phyloP scores from a whole-genome alignment of 2,888 invertebrate species.

The Tethea ocularis region DNA sequence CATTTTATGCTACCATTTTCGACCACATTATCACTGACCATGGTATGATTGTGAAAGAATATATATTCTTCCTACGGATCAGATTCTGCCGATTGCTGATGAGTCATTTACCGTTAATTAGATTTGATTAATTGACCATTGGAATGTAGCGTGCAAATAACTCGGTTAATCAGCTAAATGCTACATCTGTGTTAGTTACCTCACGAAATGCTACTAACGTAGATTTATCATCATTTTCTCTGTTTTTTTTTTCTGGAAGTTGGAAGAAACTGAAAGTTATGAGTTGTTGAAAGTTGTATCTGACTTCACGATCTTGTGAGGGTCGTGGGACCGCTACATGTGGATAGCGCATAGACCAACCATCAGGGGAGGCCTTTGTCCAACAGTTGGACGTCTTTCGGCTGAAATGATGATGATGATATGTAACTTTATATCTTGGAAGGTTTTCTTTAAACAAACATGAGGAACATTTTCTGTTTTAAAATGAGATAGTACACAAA shows the following conservation, averaged over 20 bases:
- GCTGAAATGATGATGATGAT: too few species aligned
- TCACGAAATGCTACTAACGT: not conserved
- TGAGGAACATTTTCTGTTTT: too few species aligned
- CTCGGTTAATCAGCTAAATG: not conserved
- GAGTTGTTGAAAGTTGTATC: not conserved
- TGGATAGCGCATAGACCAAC: too few species aligned
- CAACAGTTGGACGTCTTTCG: too few species aligned
- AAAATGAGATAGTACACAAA: too few species aligned
- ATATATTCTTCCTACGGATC: constrained; percentile 1
- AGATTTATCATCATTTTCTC: constrained; percentile 1
- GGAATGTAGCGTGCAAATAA: not conserved
- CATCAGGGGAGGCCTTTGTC: too few species aligned
- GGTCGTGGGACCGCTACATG: too few species aligned
- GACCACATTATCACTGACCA: too few species aligned
- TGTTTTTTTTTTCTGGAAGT: not conserved
- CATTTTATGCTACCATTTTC: not conserved
- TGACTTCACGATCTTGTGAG: too few species aligned
- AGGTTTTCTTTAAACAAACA: too few species aligned
- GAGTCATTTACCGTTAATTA: not conserved
- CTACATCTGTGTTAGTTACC: not conserved
- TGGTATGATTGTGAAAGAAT: not conserved
- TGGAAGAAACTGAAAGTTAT: not conserved
- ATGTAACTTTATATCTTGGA: too few species aligned
- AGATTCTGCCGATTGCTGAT: not conserved
- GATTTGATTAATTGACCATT: not conserved